Conservation (phyloP, 2,888 invertebrate genomes). For the Stenurella melanura region DNA sequence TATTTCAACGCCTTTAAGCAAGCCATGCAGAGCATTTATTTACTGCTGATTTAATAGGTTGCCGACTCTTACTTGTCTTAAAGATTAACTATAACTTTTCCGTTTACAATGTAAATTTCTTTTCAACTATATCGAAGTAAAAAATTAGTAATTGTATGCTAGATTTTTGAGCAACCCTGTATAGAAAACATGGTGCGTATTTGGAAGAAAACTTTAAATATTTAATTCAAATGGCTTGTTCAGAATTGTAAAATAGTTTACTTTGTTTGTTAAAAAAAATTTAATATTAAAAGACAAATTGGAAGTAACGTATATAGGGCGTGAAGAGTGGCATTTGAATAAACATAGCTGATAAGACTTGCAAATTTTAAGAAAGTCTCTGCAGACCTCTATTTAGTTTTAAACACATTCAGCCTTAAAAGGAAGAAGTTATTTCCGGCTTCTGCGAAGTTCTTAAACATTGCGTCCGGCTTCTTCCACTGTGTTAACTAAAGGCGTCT, state of each 20-base stretch:
- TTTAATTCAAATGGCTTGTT: not conserved
- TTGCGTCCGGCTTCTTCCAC: constrained; percentile 55
- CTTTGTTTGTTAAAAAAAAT: not conserved
- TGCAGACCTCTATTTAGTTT: constrained; percentile 53
- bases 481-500: constrained; percentile 53
- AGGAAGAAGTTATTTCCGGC: constrained; percentile 61
- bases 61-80: too few relatives aligned
- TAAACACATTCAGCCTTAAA: constrained; percentile 55
- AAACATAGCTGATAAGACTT: constrained; percentile 52
- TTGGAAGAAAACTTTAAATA: not conserved
- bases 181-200: too few relatives aligned
- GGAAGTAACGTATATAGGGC: constrained; percentile 14
- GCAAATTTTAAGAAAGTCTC: constrained; percentile 55
- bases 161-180: too few relatives aligned
- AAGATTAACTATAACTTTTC: too few relatives aligned
- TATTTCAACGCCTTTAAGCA: too few relatives aligned
- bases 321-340: constrained; percentile 39
- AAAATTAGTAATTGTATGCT: too few relatives aligned
- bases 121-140: too few relatives aligned
- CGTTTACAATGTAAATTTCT: too few relatives aligned
- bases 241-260: not conserved
- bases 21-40: too few relatives aligned
- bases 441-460: constrained; percentile 59
- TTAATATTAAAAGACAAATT: constrained; percentile 16
- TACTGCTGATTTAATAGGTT: too few relatives aligned